Percentiles rank a stretch among this genome's conserved stretches.
Evolutionary conservation across 2,113 vertebrate genomes (phyloP).

Genomic region (Nesogale talazaci): DNA sequence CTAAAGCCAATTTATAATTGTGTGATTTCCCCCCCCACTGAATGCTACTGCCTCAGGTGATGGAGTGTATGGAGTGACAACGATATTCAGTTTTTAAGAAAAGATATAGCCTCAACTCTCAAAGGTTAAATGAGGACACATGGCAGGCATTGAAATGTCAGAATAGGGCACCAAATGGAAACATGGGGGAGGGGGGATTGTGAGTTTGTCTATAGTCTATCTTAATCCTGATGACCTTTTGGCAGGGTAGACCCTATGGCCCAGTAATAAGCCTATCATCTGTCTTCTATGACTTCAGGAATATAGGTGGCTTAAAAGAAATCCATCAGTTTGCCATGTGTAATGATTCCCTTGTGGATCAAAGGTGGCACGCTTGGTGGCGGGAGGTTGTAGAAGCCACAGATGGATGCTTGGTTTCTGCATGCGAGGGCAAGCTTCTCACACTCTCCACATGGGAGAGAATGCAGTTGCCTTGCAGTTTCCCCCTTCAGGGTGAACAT

Average conservation of each 20-base stretch:
- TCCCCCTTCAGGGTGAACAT: not conserved
- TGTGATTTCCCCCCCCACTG: not conserved
- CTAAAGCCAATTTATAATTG: not conserved
- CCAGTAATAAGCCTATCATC: constrained; percentile 35
- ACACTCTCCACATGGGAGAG: accelerated
- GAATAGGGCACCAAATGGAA: constrained; percentile 58
- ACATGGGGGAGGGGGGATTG: not conserved
- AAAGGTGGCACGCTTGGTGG: accelerated
- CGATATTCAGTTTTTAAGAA: not conserved
- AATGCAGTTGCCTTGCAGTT: accelerated
- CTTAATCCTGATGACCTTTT: constrained; percentile 36
- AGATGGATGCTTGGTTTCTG: not conserved
- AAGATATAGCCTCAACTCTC: not conserved
- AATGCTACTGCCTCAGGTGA: not conserved
- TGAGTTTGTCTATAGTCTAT: constrained; percentile 24
- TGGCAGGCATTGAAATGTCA: constrained; percentile 68
- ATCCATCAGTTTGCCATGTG: not conserved
- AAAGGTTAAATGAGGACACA: constrained; percentile 56
- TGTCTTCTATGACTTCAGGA: not conserved
- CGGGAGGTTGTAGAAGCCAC: not conserved
- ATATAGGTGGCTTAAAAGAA: not conserved
- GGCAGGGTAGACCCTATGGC: not conserved
- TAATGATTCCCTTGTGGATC: not conserved
- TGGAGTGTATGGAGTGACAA: not conserved
- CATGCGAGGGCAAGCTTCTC: accelerated